A percentile compares a stretch with the other conserved stretches of the same genome.
phyloP scores from a whole-genome alignment of 2,113 vertebrate species.

The Arizona elegans region DNA sequence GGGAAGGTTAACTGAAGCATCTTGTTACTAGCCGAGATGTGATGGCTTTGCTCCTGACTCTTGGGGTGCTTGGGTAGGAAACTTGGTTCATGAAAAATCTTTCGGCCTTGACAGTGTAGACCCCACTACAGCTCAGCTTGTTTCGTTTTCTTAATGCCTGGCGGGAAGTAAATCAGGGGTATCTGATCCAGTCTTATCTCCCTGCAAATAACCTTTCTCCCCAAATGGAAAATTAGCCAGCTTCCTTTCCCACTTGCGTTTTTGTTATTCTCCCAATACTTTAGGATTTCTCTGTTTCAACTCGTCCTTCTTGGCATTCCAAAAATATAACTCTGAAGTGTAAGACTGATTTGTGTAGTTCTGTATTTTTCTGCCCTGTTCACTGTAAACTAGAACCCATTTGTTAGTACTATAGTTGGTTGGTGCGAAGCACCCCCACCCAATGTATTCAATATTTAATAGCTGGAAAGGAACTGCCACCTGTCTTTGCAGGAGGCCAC shows the following conservation, averaged over 20 bases:
- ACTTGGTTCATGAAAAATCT: slow-evolving; percentile 52
- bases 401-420: not conserved
- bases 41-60: slow-evolving; percentile 50
- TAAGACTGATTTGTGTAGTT: not conserved
- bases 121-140: slow-evolving; percentile 37
- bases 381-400: no score
- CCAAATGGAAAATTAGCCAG: slow-evolving; percentile 52
- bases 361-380: not conserved
- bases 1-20: slow-evolving; percentile 36
- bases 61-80: slow-evolving; percentile 39
- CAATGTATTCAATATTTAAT: not conserved
- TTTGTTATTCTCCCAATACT: slow-evolving; percentile 40
- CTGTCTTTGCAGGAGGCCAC: slow-evolving; percentile 22
- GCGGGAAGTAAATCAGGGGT: slow-evolving; percentile 56
- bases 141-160: slow-evolving; percentile 60
- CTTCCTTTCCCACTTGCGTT: slow-evolving; percentile 30
- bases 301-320: slow-evolving; percentile 9
- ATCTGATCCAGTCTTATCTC: slow-evolving; percentile 38
- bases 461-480: no score
- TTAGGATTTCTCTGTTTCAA: not conserved
- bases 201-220: slow-evolving; percentile 42
- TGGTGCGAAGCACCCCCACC: not conserved
- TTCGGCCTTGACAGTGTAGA: slow-evolving; percentile 59
- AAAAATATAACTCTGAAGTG: slow-evolving; percentile 1
- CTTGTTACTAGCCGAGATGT: slow-evolving; percentile 42